phyloP scores from a whole-genome alignment of 2,888 invertebrate genomes.

The Blastobasis lacticolella region DNA sequence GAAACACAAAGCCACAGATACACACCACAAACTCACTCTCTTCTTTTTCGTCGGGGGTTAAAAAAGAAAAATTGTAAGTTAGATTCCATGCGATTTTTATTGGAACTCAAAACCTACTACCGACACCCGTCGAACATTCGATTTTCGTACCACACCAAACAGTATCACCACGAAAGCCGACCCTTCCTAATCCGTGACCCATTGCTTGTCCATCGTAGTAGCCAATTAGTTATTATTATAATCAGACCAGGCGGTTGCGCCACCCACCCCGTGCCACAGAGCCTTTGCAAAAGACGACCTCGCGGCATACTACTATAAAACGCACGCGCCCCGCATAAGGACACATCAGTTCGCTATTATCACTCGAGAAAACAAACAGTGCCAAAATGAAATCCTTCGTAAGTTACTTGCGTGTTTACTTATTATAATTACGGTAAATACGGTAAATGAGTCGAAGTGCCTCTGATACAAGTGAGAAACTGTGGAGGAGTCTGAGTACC shows the following conservation, averaged over 20 bases:
- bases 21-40: no score
- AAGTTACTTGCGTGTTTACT: slow-evolving; percentile 15
- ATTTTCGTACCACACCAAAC: no score
- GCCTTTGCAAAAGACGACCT: slow-evolving; percentile 22
- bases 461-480: not conserved
- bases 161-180: no score
- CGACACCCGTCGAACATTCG: no score
- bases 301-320: slow-evolving; percentile 20
- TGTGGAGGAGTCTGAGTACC: not conserved
- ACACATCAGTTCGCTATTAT: slow-evolving; percentile 17
- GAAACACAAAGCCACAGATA: no score
- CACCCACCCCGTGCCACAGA: slow-evolving; percentile 12
- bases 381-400: slow-evolving; percentile 33
- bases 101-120: no score
- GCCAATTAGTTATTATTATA: no score
- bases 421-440: not conserved
- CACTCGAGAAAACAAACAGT: slow-evolving; percentile 9
- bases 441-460: not conserved
- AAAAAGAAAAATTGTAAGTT: no score
- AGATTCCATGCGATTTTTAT: no score
- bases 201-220: no score
- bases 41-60: no score
- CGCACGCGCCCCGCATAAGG: slow-evolving; percentile 5
- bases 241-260: slow-evolving; percentile 11
- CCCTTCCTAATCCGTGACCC: no score